Percentiles rank a stretch among this genome's conserved stretches.
Conservation (phyloP, 92 coral and sea anemone species). For the Parazoanthus swiftii region DNA sequence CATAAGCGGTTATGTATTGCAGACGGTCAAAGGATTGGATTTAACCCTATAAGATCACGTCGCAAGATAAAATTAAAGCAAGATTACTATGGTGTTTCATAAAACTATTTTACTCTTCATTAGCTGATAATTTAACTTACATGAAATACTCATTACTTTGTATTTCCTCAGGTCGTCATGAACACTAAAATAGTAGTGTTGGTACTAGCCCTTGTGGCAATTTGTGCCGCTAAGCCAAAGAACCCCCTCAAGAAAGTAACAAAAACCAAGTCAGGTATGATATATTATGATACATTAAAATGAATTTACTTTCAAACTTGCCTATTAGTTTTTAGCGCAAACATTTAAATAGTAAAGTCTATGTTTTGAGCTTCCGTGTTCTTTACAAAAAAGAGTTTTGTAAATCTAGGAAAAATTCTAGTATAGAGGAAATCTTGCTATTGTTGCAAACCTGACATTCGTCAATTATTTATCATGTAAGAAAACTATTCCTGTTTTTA, state of each 20-base stretch:
- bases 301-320: neutral
- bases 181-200: slow-evolving; percentile 37
- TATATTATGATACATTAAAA: too few species aligned
- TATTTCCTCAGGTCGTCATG: slow-evolving; percentile 33
- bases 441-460: neutral
- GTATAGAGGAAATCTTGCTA: neutral
- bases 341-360: neutral
- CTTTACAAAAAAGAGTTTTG: neutral
- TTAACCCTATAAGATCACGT: neutral
- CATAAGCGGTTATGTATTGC: neutral
- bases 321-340: neutral
- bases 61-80: neutral
- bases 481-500: too few species aligned
- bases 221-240: slow-evolving; percentile 22
- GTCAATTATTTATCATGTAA: too few species aligned
- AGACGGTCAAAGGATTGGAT: too few species aligned
- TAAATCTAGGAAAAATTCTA: too few species aligned
- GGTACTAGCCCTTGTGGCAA: slow-evolving; percentile 37
- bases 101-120: neutral
- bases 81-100: neutral
- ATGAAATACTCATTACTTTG: neutral
- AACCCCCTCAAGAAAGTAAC: slow-evolving; percentile 24
- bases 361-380: neutral
- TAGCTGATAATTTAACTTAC: neutral
- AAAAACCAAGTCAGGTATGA: slow-evolving; percentile 32